Conservation (phyloP, 1,140 invertebrate genomes). For the Dreissena polymorpha region DNA sequence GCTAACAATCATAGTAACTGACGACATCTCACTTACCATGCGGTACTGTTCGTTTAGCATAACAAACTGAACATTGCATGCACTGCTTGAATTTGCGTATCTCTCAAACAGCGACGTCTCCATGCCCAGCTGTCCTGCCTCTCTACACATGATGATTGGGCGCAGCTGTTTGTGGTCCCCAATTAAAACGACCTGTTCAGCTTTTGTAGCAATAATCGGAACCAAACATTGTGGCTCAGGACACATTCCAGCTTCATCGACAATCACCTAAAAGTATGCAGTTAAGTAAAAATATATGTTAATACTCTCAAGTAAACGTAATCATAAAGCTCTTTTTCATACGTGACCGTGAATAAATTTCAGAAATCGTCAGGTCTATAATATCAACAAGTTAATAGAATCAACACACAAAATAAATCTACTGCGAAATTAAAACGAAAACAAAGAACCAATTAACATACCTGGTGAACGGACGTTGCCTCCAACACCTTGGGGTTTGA, state of each 20-base stretch:
- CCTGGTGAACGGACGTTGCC: slow-evolving; percentile 43
- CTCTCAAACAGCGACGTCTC: slow-evolving; percentile 73
- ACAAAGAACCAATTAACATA: slow-evolving; percentile 12
- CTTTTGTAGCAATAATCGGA: slow-evolving; percentile 65
- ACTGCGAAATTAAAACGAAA: not conserved
- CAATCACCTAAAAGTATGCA: slow-evolving; percentile 63
- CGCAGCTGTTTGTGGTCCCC: slow-evolving; percentile 75
- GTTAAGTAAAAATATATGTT: not conserved
- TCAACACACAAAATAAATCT: not conserved
- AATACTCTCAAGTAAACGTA: not conserved
- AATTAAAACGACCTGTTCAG: slow-evolving; percentile 74
- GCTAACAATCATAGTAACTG: not conserved
- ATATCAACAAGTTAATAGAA: not conserved
- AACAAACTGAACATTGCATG: slow-evolving; percentile 45
- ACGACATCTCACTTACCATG: slow-evolving; percentile 68
- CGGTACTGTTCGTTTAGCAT: slow-evolving; percentile 72
- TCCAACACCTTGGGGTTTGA: slow-evolving; percentile 54
- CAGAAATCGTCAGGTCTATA: not conserved
- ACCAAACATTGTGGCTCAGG: slow-evolving; percentile 74
- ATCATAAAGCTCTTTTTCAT: not conserved
- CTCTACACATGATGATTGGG: slow-evolving; percentile 68
- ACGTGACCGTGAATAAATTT: not conserved
- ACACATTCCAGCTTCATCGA: slow-evolving; percentile 76
- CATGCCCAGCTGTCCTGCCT: slow-evolving; percentile 68
- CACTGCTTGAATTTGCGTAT: slow-evolving; percentile 53